Evolutionary conservation across 2,797 vertebrate genomes (phyloP).

Genomic region (Numenius phaeopus): DNA sequence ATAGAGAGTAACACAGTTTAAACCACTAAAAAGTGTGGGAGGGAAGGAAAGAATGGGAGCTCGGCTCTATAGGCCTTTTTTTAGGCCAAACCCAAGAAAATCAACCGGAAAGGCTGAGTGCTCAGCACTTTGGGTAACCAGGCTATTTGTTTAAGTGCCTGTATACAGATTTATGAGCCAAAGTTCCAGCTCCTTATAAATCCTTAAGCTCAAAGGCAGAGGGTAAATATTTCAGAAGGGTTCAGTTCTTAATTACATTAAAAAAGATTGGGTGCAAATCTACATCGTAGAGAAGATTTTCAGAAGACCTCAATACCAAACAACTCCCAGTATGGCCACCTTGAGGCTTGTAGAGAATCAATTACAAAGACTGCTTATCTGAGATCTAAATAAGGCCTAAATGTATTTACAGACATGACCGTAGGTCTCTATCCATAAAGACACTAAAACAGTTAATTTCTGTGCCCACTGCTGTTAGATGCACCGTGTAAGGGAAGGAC

Average conservation of each 20-base stretch:
- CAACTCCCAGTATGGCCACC: not conserved
- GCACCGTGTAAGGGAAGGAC: not conserved
- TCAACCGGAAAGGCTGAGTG: not conserved
- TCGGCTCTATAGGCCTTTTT: constrained; percentile 25
- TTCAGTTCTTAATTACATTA: not conserved
- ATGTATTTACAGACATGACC: not conserved
- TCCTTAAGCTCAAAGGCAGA: not conserved
- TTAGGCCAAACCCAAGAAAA: constrained; percentile 50
- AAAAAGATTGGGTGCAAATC: constrained; percentile 7
- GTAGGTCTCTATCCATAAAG: not conserved
- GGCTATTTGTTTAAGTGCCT: constrained; percentile 57
- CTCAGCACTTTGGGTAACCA: constrained; percentile 54
- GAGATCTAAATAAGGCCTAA: not conserved
- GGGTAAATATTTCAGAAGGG: not conserved
- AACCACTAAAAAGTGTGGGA: constrained; percentile 46
- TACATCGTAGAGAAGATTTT: not conserved
- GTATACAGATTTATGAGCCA: constrained; percentile 44
- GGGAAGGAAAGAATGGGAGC: constrained; percentile 34
- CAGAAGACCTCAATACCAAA: not conserved
- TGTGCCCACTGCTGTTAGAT: not conserved
- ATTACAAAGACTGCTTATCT: not conserved
- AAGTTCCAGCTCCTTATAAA: constrained; percentile 44
- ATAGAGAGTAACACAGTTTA: constrained; percentile 22
- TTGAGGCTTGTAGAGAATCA: not conserved
- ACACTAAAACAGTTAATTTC: not conserved